Base-by-base conservation (phyloP, 2,888 invertebrate genomes). In the Cheilosia vernalis region DNA sequence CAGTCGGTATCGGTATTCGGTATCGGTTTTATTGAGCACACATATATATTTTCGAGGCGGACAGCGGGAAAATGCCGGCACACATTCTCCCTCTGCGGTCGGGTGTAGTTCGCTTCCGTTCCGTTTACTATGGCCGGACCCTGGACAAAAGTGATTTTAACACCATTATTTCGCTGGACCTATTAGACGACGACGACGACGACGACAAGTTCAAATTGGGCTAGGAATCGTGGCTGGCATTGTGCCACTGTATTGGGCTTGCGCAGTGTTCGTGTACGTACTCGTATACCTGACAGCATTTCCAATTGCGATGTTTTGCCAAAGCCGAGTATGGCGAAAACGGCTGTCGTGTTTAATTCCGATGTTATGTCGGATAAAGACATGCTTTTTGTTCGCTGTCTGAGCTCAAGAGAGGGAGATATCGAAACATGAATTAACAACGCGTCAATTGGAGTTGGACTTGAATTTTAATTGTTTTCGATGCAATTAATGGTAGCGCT, bases 271-370 rank as follows among this genome's bases (percentile, higher is more conserved):
- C 60, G 63, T 37, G 13, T 37, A 4, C 33, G 33, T 24, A 21
- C 2, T 3, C 27, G 30, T 73, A 47, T 58, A 61, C 40, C 61
- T 78, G 83, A 67, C 83, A 83, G 61, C 72, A 78, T 67, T 78
- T 78, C 49, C 67, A 64, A 73, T 63, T 73, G 72, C 63, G 55
- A 83, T 78, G 78, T 67, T 78, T 69, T 61, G 27, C 19, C 51
- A 47, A 47, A 49, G 42, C 42, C 67, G 24, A 56, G 49, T 67
- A 83, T 73, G 83, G 73, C 49, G 73, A 67, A 78, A 78, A 78
- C 53, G 42, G 63, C 73, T 73, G 78, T 73, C 83, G 61, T 83
- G 83, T 83, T 78, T 56, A 67, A 73, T 73, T 67, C 73, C 83
- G 60, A 83, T 78, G 76, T 70, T 64, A 47, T 67, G 67, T 56